Percentiles rank a stretch among this genome's conserved stretches.
Evolutionary conservation across 2,113 vertebrate species (phyloP).

Genomic region (Coregonus clupeaformis): DNA sequence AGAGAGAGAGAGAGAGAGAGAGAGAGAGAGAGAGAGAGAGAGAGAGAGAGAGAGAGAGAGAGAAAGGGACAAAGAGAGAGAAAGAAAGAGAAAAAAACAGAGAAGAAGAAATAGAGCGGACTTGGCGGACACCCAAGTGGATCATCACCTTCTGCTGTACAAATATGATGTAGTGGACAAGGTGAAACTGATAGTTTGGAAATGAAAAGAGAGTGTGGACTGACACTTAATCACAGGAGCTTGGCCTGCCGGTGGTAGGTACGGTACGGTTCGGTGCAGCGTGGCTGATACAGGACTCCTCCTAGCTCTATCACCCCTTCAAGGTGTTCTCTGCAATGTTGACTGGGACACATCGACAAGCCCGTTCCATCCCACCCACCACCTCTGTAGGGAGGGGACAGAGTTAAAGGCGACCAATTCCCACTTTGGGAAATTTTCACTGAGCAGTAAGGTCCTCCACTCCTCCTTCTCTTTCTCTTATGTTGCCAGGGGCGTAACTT

Average conservation of each 20-base stretch:
- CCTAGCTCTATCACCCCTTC: constrained; percentile 39
- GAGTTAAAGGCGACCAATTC: constrained; percentile 51
- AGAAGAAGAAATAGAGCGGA: no score
- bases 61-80: no score
- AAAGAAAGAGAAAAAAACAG: no score
- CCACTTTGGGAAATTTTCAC: constrained; percentile 63
- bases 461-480: constrained; percentile 13
- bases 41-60: no score
- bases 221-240: no score
- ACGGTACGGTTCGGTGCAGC: constrained; percentile 33
- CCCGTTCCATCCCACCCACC: constrained; percentile 44
- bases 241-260: no score
- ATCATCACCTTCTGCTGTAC: constrained; percentile 71
- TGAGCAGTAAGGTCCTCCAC: not conserved
- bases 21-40: no score
- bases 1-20: no score
- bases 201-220: constrained; percentile 45
- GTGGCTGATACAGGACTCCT: constrained; percentile 49
- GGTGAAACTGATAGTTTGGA: constrained; percentile 72
- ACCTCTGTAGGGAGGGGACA: constrained; percentile 49
- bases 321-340: constrained; percentile 68
- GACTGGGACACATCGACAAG: constrained; percentile 61
- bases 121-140: constrained; percentile 63
- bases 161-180: constrained; percentile 64
- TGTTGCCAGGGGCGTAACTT: no score